Evolutionary conservation across 2,888 invertebrate species (phyloP), one percentile per base, ranked within the genome.

Genomic region (Drosophila longiperda): DNA sequence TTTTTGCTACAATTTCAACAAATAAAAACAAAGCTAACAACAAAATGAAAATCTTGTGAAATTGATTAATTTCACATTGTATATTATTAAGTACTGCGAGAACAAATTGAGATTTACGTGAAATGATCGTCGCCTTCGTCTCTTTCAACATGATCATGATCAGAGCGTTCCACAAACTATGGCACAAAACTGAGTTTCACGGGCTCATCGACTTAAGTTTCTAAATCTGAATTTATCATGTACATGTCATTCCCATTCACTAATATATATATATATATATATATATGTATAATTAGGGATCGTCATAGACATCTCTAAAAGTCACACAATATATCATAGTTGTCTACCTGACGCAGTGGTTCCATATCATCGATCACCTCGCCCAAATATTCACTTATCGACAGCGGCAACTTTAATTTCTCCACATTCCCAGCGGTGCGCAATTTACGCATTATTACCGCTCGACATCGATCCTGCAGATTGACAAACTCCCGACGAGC

Each of bases 381-480:
- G 32, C 93, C 91, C 58, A 96, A 92, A 90, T 95, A 96, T 49
- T 92, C 91, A 80, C 94, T 94, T 64, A 96, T 94, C 53, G 94
- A 92, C 26, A 94, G 92, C 9, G 96, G 96, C 69, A 96, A 91
- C 61, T 94, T 94, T 53, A 96, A 92, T 78, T 94, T 92, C 42
- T 94, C 94, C 59, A 96, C 91, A 79, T 94, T 94, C 52, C 92
- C 91, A 61, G 93, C 93, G 48, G 92, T 92, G 58, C 92, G 93
- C 11, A 95, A 90, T 55, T 93, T 92, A 62, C 94, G 94, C 68
- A 95, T 94, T 77, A 96, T 95, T 62, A 94, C 94, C 1, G 95
- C 95, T 29, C 95, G 93, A 90, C 95, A 95, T 45, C 96, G 93
- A 92, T 96, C 96, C 88, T 96, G 96, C 8, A 96, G 93, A 90